Evolutionary conservation across 2,888 invertebrate species (phyloP).

Genomic region (Trileptium ribeirensis): DNA sequence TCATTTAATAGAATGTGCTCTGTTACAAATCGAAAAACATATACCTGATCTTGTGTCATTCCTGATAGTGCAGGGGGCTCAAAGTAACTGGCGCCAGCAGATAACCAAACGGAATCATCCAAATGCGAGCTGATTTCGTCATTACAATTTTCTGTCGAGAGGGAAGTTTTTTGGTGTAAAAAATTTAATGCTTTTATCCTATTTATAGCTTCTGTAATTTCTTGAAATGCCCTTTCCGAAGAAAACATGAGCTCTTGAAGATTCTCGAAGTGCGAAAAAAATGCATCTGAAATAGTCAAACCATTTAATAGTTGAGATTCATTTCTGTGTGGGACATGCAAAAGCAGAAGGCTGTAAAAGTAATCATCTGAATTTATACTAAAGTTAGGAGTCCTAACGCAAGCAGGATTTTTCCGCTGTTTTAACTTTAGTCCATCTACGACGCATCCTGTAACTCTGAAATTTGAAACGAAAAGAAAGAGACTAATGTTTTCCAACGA

Average conservation of each 20-base stretch:
- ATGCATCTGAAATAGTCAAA: not conserved
- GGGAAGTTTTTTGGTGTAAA: too few relatives aligned
- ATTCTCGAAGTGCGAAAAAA: not conserved
- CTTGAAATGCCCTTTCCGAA: too few relatives aligned
- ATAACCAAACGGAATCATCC: too few relatives aligned
- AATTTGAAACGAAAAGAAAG: constrained; percentile 2
- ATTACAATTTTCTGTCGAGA: too few relatives aligned
- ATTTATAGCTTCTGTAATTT: too few relatives aligned
- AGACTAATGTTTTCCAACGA: not conserved
- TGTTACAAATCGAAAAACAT: not conserved
- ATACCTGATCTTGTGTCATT: not conserved
- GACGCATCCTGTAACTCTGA: too few relatives aligned
- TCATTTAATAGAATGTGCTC: not conserved
- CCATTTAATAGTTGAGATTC: not conserved
- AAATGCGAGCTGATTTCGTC: too few relatives aligned
- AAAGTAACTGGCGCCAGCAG: too few relatives aligned
- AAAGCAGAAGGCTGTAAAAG: not conserved
- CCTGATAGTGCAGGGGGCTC: too few relatives aligned
- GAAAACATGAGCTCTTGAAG: too few relatives aligned
- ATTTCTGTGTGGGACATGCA: not conserved
- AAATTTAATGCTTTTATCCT: too few relatives aligned
- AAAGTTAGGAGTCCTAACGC: not conserved
- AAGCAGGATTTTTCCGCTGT: not conserved
- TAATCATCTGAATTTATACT: not conserved
- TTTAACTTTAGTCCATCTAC: too few relatives aligned